Evolutionary conservation across 2,113 vertebrate species (phyloP).

Genomic region (Neomonachus schauinslandi): DNA sequence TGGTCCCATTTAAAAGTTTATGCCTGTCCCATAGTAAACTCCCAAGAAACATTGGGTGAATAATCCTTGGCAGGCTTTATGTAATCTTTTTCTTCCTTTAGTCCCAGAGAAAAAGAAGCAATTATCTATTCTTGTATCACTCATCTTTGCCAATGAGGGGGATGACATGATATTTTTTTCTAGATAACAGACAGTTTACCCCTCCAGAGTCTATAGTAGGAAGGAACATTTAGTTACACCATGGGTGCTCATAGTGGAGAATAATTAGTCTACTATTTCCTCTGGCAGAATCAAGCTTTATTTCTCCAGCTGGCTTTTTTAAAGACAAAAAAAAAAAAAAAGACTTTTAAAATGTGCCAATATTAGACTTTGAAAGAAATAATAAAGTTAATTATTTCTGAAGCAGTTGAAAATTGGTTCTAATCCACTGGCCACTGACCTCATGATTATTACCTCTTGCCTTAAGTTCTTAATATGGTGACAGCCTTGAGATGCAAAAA

Average conservation of each 20-base stretch:
- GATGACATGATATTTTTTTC: not conserved
- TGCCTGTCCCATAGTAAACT: not conserved
- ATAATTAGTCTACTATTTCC: not conserved
- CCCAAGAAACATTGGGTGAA: not conserved
- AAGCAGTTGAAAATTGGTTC: slow-evolving; percentile 1
- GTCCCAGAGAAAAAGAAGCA: not conserved
- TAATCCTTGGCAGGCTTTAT: not conserved
- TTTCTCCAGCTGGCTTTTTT: not conserved
- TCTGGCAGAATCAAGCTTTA: not conserved
- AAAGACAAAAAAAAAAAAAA: not conserved
- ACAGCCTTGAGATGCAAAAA: not conserved
- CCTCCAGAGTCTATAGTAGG: not conserved
- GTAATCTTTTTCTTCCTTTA: not conserved
- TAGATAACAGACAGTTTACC: not conserved
- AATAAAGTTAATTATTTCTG: not conserved
- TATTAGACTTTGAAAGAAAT: slow-evolving; percentile 19
- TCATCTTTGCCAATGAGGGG: not conserved
- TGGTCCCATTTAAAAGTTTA: not conserved
- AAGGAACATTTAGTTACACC: not conserved
- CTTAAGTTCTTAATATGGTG: not conserved
- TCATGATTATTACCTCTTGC: not conserved
- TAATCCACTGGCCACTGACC: not conserved
- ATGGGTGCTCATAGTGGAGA: not conserved
- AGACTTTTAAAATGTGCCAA: not conserved
- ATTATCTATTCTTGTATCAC: not conserved